Conservation (phyloP, 1,140 invertebrate genomes). For the Nasonia giraulti region DNA sequence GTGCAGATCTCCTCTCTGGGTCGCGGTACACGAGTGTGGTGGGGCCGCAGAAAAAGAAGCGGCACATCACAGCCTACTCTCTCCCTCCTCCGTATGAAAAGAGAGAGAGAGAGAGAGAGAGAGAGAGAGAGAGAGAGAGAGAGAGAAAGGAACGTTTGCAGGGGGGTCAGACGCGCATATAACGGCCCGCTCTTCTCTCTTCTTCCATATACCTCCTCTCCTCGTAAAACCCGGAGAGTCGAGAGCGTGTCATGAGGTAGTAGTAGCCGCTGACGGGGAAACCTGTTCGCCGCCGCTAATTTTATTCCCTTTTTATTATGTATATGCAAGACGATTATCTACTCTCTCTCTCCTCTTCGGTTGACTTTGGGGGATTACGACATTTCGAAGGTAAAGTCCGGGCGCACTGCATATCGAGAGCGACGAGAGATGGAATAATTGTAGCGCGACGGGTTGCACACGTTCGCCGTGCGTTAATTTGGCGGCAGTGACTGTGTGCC, state of each 20-base stretch:
- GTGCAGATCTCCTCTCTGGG: background rate
- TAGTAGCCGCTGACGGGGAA: slow-evolving; percentile 5
- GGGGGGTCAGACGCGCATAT: slow-evolving; percentile 17
- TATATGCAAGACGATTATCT: background rate
- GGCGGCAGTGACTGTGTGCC: background rate
- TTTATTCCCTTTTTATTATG: slow-evolving; percentile 49
- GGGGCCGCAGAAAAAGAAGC: background rate
- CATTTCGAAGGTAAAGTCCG: background rate
- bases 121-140: no score
- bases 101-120: background rate
- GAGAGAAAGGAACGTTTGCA: background rate
- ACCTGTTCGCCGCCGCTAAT: slow-evolving; percentile 50
- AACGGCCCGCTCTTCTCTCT: slow-evolving; percentile 11
- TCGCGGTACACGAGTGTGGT: background rate
- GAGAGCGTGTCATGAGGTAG: background rate
- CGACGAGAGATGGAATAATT: background rate
- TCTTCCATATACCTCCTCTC: no score
- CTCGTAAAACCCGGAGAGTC: slow-evolving; percentile 24
- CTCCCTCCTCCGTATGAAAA: background rate
- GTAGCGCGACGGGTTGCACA: background rate
- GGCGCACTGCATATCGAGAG: no score
- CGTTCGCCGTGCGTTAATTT: background rate
- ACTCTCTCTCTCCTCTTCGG: background rate
- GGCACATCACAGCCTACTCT: background rate
- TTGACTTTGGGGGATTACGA: slow-evolving; percentile 3